These are phyloP conservation scores for Spheniscus mendiculus DNA, from an alignment of 2,113 vertebrate genomes.

Conservation along the genomic window DNA sequence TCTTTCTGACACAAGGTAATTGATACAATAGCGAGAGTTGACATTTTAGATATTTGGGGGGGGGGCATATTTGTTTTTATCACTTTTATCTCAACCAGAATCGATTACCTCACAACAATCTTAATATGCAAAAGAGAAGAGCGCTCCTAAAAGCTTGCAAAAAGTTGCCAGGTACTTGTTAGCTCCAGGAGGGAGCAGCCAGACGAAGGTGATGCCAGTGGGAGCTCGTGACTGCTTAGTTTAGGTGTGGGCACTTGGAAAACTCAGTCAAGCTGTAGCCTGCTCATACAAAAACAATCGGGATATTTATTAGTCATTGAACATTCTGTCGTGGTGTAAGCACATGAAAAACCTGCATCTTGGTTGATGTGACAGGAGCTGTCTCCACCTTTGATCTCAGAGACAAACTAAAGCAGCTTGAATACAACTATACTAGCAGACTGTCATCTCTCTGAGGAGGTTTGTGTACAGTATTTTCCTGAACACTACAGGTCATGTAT, in stretches of 20 bases:
- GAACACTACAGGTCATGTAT: not conserved
- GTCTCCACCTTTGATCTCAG: not conserved
- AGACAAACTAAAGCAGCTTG: not conserved
- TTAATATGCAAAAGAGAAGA: not conserved
- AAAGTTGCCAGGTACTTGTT: not conserved
- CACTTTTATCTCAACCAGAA: not conserved
- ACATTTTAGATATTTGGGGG: not conserved
- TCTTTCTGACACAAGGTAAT: not conserved
- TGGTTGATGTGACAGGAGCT: not conserved
- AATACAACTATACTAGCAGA: not conserved
- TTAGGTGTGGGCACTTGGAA: not conserved
- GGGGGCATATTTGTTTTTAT: not conserved
- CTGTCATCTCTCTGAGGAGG: not conserved
- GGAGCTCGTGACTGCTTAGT: accelerated
- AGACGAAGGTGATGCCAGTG: not conserved
- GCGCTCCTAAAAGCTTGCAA: not conserved
- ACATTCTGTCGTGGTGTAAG: not conserved
- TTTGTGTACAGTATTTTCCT: not conserved
- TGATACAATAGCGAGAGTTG: not conserved
- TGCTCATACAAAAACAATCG: not conserved
- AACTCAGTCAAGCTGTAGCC: not conserved
- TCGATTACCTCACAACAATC: not conserved
- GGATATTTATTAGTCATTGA: not conserved
- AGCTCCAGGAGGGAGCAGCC: not conserved
- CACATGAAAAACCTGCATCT: not conserved